A percentile compares a stretch with the other conserved stretches of the same genome.
These are phyloP conservation scores for Prunella strophiata DNA, from an alignment of 2,797 vertebrate species.

Conservation along the genomic window DNA sequence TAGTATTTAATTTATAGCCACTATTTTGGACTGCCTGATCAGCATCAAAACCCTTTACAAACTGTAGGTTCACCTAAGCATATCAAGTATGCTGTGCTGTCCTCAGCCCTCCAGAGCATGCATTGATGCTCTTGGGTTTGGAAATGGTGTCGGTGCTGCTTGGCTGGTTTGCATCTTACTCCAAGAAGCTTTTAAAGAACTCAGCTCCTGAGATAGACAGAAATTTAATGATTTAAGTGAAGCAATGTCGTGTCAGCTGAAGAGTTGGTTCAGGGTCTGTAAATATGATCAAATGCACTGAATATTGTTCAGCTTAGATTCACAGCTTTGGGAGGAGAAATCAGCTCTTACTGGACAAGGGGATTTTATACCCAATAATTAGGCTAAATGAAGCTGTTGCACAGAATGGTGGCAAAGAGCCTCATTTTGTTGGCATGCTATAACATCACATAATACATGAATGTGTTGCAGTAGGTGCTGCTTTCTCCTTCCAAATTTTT, in stretches of 20 bases:
- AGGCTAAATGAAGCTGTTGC: slow-evolving; percentile 61
- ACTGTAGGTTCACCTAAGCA: neutral
- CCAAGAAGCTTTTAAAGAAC: slow-evolving; percentile 9
- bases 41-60: neutral
- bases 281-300: slow-evolving; percentile 11
- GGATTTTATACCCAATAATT: slow-evolving; percentile 69
- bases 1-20: neutral
- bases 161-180: slow-evolving; percentile 38
- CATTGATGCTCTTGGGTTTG: neutral
- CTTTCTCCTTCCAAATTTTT: slow-evolving; percentile 59
- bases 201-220: neutral
- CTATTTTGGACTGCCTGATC: neutral
- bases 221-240: slow-evolving; percentile 18
- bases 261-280: neutral
- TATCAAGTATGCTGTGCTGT: neutral
- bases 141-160: slow-evolving; percentile 31
- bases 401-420: slow-evolving; percentile 49
- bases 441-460: slow-evolving; percentile 31
- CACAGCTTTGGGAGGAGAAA: slow-evolving; percentile 56
- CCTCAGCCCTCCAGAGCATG: neutral
- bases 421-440: slow-evolving; percentile 32
- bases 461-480: slow-evolving; percentile 34
- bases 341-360: slow-evolving; percentile 55
- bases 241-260: neutral
- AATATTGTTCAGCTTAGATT: slow-evolving; percentile 20